These are phyloP conservation scores for Cremastinae sp. DNA, from an alignment of 2,888 invertebrate species.

Conservation along the genomic window DNA sequence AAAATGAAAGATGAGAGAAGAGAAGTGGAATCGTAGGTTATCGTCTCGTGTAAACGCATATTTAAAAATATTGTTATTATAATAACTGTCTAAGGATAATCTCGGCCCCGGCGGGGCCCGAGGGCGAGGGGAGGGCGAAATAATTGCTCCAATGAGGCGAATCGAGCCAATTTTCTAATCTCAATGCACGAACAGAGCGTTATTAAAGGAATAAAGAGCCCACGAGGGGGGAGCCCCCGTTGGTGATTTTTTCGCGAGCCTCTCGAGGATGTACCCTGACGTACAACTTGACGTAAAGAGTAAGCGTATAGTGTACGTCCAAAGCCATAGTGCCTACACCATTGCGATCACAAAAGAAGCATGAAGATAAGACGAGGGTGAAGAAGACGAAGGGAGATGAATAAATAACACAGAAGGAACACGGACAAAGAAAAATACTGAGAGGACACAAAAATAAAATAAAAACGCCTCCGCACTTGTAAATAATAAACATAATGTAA, in stretches of 20 bases:
- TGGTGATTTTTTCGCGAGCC: conserved; percentile 65
- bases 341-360: conserved; percentile 75
- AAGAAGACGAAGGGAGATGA: too few species aligned
- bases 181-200: neutral
- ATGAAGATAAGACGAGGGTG: too few species aligned
- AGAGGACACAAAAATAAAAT: conserved; percentile 32
- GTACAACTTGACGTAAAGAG: conserved; percentile 71
- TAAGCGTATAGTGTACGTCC: conserved; percentile 75
- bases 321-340: conserved; percentile 81
- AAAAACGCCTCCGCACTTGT: conserved; percentile 76
- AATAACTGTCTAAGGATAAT: conserved; percentile 74
- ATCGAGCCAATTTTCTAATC: conserved; percentile 14
- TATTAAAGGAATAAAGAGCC: too few species aligned
- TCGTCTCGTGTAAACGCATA: conserved; percentile 75
- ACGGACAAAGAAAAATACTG: conserved; percentile 11
- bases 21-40: conserved; percentile 63
- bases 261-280: conserved; percentile 79
- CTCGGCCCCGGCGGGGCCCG: conserved; percentile 76
- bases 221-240: conserved; percentile 46
- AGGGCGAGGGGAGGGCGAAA: conserved; percentile 73
- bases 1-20: neutral
- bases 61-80: conserved; percentile 70
- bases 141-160: conserved; percentile 57
- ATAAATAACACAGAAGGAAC: conserved; percentile 57
- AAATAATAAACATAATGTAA: conserved; percentile 77